These are phyloP conservation scores for Temnothorax rugatulus DNA, from an alignment of 2,888 invertebrate species.

Conservation along the genomic window DNA sequence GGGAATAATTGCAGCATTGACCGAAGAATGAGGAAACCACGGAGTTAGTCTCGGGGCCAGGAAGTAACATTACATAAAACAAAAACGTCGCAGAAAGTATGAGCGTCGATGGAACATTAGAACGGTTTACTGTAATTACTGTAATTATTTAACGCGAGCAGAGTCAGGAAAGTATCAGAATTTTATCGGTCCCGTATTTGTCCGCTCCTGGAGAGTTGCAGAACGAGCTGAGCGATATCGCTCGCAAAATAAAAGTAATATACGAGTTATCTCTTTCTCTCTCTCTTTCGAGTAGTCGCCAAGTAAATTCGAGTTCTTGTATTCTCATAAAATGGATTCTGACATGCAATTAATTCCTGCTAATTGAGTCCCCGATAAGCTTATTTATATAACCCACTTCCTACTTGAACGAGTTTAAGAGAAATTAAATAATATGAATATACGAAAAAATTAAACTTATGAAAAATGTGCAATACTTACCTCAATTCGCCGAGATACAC, in stretches of 20 bases:
- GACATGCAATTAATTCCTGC: slow-evolving; percentile 1
- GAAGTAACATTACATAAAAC: neutral
- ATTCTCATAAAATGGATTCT: slow-evolving; percentile 18
- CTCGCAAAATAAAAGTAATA: slow-evolving; percentile 13
- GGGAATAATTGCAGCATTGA: neutral
- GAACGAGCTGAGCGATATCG: slow-evolving; percentile 9
- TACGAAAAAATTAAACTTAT: neutral
- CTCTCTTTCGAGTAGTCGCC: neutral
- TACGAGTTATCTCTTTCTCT: neutral
- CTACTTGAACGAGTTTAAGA: neutral
- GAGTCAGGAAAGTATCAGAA: neutral
- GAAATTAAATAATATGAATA: neutral
- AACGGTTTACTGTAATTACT: slow-evolving; percentile 20
- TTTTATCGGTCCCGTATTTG: neutral
- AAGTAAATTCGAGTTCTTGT: neutral
- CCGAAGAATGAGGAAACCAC: neutral
- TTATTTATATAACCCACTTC: neutral
- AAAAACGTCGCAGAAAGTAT: neutral
- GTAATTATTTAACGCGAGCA: slow-evolving; percentile 17
- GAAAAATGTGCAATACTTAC: neutral
- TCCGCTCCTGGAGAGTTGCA: slow-evolving; percentile 7
- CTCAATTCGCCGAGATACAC: neutral
- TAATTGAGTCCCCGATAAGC: slow-evolving; percentile 1
- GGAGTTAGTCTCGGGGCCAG: neutral
- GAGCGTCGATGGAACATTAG: slow-evolving; percentile 8